Percentiles rank a stretch among this genome's conserved stretches.
phyloP scores from a whole-genome alignment of 2,888 invertebrate genomes.

The Eupithecia inturbata region DNA sequence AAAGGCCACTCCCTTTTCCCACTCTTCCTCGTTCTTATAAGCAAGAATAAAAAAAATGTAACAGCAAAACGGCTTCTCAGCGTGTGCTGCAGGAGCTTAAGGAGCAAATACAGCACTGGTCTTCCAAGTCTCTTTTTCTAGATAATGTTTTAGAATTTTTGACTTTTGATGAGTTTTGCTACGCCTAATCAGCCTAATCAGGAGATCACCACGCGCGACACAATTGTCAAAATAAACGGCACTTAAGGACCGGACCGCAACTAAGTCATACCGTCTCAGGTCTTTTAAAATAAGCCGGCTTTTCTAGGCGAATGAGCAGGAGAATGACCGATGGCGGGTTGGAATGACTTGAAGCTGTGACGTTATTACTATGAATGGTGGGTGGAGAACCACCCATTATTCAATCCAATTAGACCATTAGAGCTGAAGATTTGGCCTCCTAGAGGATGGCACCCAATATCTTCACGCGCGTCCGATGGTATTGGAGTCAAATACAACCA shows the following conservation, averaged over 20 bases:
- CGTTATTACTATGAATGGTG: neutral
- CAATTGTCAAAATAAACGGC: constrained; percentile 40
- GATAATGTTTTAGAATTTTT: neutral
- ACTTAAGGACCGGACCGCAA: constrained; percentile 36
- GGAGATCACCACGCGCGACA: too few relatives aligned
- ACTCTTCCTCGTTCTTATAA: too few relatives aligned
- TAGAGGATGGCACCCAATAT: neutral
- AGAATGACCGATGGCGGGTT: constrained; percentile 35
- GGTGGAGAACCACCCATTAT: too few relatives aligned
- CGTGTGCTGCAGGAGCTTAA: neutral
- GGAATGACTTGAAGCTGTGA: constrained; percentile 13
- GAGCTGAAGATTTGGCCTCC: neutral
- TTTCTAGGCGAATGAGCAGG: constrained; percentile 40
- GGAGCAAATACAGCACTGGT: neutral
- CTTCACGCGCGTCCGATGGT: neutral
- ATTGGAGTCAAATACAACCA: neutral
- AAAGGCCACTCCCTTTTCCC: too few relatives aligned
- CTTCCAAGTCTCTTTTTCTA: neutral
- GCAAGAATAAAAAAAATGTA: neutral
- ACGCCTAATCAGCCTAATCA: too few relatives aligned
- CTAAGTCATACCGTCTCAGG: constrained; percentile 24
- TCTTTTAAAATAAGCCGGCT: constrained; percentile 41
- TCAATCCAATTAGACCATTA: too few relatives aligned
- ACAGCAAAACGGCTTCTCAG: neutral
- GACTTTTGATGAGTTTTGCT: neutral